Evolutionary conservation across 2,888 invertebrate genomes (phyloP).

Genomic region (Synanthedon andrenaeformis): DNA sequence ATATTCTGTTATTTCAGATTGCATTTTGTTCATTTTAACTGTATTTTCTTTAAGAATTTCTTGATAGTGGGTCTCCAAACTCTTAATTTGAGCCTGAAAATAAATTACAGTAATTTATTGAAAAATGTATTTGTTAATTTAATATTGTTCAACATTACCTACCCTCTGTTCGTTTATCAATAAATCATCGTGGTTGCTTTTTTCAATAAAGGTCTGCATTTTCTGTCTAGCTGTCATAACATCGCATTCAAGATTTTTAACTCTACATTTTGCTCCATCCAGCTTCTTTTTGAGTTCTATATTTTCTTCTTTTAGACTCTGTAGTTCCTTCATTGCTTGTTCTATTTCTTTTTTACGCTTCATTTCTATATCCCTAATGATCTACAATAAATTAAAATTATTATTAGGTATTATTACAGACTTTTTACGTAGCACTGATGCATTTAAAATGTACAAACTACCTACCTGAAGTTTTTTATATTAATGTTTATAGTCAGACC

Average conservation of each 20-base stretch:
- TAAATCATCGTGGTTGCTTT: slow-evolving; percentile 73
- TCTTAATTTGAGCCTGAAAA: slow-evolving; percentile 64
- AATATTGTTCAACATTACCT: slow-evolving; percentile 8
- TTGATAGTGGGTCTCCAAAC: slow-evolving; percentile 53
- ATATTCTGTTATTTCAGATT: slow-evolving; percentile 45
- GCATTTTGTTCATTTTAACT: slow-evolving; percentile 58
- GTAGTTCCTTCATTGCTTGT: slow-evolving; percentile 70
- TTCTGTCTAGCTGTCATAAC: slow-evolving; percentile 68
- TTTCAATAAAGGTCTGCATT: slow-evolving; percentile 71
- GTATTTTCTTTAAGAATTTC: slow-evolving; percentile 60
- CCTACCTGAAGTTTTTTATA: too few relatives aligned
- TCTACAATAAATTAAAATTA: slow-evolving; percentile 16
- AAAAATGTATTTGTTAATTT: not conserved
- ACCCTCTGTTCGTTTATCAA: slow-evolving; percentile 74
- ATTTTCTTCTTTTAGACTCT: slow-evolving; percentile 62
- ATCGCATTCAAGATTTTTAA: slow-evolving; percentile 77
- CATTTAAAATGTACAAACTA: too few relatives aligned
- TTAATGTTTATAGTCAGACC: too few relatives aligned
- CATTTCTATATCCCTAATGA: slow-evolving; percentile 66
- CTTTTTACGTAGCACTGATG: too few relatives aligned
- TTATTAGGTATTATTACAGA: not conserved
- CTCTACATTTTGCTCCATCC: slow-evolving; percentile 76
- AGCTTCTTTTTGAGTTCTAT: slow-evolving; percentile 73
- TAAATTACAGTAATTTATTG: not conserved
- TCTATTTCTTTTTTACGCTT: slow-evolving; percentile 72